A percentile compares a stretch with the other conserved stretches of the same genome.
These are phyloP conservation scores for Andrena praecox DNA, from an alignment of 2,888 invertebrate species.

Conservation along the genomic window DNA sequence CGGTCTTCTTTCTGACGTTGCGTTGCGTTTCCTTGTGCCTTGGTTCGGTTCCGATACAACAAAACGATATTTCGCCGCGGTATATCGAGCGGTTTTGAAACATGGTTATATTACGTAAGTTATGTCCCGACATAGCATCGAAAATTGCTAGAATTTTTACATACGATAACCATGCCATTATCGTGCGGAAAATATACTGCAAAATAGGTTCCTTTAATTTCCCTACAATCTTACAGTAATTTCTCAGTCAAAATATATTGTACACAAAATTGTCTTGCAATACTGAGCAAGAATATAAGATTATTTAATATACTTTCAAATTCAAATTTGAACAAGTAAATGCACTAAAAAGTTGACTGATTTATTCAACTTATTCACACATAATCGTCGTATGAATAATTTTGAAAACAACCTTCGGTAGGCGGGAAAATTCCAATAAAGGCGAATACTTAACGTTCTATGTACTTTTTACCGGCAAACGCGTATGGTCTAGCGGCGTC, in stretches of 20 bases:
- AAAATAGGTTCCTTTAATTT: no score
- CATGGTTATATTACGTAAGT: background rate
- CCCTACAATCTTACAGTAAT: no score
- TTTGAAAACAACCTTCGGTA: conserved; percentile 32
- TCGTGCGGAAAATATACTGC: no score
- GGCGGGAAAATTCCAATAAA: conserved; percentile 18
- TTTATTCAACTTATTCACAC: conserved; percentile 10
- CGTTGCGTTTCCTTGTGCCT: conserved; percentile 28
- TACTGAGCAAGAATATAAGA: background rate
- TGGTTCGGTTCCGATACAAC: conserved; percentile 33
- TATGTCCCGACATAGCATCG: no score
- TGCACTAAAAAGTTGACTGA: background rate
- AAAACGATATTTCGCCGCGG: conserved; percentile 7
- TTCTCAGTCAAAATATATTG: no score
- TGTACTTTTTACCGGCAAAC: background rate
- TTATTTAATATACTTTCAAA: no score
- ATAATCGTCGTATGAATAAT: conserved; percentile 36
- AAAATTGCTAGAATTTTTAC: no score
- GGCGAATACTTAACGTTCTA: conserved; percentile 22
- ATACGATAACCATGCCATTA: no score
- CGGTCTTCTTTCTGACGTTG: conserved; percentile 58
- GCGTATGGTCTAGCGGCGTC: background rate
- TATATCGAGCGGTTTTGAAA: conserved; percentile 8
- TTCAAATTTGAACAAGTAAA: no score
- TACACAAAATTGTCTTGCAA: background rate